Percentiles rank a stretch among this genome's conserved stretches.
Conservation (phyloP, 2,113 vertebrate genomes). For the Physeter macrocephalus region DNA sequence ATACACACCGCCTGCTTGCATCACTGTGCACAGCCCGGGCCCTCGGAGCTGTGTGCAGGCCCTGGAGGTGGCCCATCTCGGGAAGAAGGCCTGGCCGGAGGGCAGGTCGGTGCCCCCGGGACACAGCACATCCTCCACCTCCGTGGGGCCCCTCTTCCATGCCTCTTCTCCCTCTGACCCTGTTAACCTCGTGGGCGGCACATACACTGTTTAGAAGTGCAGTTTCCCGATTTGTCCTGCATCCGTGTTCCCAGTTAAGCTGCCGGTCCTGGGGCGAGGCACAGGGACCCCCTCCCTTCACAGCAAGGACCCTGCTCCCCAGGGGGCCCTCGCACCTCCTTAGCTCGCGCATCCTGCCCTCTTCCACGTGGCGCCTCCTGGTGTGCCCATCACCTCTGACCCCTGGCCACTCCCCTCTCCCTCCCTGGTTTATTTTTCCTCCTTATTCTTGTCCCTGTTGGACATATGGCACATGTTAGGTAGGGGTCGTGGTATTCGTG, state of each 20-base stretch:
- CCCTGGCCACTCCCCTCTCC: rapidly evolving
- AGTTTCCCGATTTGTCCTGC: too few relatives aligned
- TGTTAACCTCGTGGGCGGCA: background rate
- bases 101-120: background rate
- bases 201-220: background rate
- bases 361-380: rapidly evolving
- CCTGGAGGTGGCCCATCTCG: rapidly evolving
- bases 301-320: rapidly evolving
- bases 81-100: background rate
- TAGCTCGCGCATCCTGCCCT: rapidly evolving
- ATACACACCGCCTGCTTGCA: too few relatives aligned
- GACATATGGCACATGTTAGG: rapidly evolving
- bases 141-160: too few relatives aligned
- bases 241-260: too few relatives aligned
- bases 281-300: too few relatives aligned
- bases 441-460: background rate
- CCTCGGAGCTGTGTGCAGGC: too few relatives aligned
- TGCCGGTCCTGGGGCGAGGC: too few relatives aligned
- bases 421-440: background rate
- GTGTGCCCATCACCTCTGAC: rapidly evolving
- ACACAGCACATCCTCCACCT: background rate
- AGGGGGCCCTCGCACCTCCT: rapidly evolving
- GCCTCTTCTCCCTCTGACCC: background rate
- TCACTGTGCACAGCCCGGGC: rapidly evolving
- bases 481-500: rapidly evolving